Base-by-base conservation (phyloP, 2,113 vertebrate species). In the Seriola rivoliana region DNA sequence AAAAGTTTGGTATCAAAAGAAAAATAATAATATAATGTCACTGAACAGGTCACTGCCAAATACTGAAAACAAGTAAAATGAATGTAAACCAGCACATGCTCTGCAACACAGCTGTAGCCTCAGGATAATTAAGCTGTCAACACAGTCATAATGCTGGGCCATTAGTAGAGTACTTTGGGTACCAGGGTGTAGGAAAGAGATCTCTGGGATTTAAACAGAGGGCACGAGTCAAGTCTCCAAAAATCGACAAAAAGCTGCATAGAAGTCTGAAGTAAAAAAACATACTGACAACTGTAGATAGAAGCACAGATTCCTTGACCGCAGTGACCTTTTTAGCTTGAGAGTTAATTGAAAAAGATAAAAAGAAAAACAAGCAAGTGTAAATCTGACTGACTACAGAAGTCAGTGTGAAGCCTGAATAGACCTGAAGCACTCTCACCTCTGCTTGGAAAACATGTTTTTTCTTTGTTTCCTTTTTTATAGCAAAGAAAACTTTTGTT, bases 81-180 rank as follows among this genome's bases (percentile, higher is more conserved):
- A 64, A 19, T 70, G 34, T 19, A 29, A 65, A 59, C 52, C 19
- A 23, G 13, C 29, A 11, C 11, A 50, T 46, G 25, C 25, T 75
- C 29, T 46, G 52, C 19, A 42, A 36, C 36, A 11, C 5, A 19
- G 23, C 80, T 83, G 38, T 29, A 25, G 16, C 29, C 58, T 48
- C 1, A 21, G 75, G 71, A 63, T 68, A 59, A 80, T 85, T 63
- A 72, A 64, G 16, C 60, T 65, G 48, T 59, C 50, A 72, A 48
- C n/a, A 23, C 23, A 48, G 14, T 80, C 80, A 55, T 12, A 34
- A 71, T 55, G 50, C 19, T 16, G 50, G 17, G 17, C 21, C 52
- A 71, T 75, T 70, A 44, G 25, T 38, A 23, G 36, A 63, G 71
- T 48, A 60, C 73, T 69, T 73, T 80, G 38, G 54, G 38, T 36